Evolutionary conservation across 1,140 invertebrate species (phyloP).

Genomic region (Luehdorfia chinensis): DNA sequence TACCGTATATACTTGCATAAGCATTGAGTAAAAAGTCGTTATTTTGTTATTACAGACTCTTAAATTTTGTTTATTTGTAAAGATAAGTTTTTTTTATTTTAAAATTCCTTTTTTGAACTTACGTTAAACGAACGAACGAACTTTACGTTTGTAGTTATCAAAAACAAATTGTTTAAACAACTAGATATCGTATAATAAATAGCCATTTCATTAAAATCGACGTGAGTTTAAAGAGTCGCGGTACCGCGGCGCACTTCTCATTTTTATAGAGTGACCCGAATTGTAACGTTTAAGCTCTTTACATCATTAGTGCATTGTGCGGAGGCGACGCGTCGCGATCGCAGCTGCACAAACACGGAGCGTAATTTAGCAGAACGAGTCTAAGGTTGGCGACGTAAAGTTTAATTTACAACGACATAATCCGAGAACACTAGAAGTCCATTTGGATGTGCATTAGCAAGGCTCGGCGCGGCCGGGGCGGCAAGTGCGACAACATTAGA

Average conservation of each 20-base stretch:
- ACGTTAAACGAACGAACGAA: no score
- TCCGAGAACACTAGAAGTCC: not conserved
- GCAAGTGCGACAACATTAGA: not conserved
- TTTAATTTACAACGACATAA: not conserved
- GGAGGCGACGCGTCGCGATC: conserved; percentile 28
- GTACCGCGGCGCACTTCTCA: conserved; percentile 5
- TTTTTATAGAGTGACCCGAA: conserved; percentile 49
- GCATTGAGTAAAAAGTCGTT: no score
- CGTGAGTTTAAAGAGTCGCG: no score
- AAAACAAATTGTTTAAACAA: no score
- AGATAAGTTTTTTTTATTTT: no score
- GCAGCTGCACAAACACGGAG: conserved; percentile 64
- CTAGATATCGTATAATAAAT: no score
- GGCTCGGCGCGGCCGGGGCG: not conserved
- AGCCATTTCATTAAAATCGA: no score
- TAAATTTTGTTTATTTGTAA: no score
- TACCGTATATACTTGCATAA: no score
- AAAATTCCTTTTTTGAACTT: no score
- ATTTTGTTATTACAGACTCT: no score
- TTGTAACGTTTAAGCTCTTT: conserved; percentile 64
- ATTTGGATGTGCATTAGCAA: conserved; percentile 13
- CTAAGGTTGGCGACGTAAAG: not conserved
- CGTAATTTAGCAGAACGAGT: not conserved
- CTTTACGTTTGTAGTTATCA: no score
- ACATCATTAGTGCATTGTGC: conserved; percentile 58